These are phyloP conservation scores for Ariopsis seemanni DNA, from an alignment of 2,113 vertebrate species.

Conservation along the genomic window DNA sequence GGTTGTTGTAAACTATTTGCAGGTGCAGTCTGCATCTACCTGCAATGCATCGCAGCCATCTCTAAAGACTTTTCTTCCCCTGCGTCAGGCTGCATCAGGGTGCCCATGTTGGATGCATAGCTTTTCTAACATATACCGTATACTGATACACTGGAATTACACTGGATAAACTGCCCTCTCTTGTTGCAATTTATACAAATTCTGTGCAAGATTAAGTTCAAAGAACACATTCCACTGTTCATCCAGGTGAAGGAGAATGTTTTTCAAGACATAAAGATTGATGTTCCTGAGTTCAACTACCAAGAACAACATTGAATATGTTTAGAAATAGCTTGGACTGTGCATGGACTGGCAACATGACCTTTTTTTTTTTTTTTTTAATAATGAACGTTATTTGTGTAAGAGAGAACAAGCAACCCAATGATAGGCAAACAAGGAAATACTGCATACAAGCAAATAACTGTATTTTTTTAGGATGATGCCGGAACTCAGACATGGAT, in stretches of 20 bases:
- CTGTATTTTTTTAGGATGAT: not conserved
- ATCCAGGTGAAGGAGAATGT: not conserved
- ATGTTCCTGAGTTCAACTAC: too few relatives aligned
- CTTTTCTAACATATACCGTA: too few relatives aligned
- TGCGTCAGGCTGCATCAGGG: not conserved
- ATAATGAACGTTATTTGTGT: not conserved
- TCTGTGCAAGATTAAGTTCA: not conserved
- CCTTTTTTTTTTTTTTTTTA: not conserved
- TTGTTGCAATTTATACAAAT: not conserved
- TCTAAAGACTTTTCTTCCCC: too few relatives aligned
- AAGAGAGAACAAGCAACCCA: not conserved
- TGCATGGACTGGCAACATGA: not conserved
- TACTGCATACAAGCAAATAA: not conserved
- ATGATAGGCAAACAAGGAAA: not conserved
- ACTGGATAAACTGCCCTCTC: not conserved
- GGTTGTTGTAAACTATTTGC: too few relatives aligned
- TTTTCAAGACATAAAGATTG: too few relatives aligned
- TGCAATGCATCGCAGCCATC: too few relatives aligned
- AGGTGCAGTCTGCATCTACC: too few relatives aligned
- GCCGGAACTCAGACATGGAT: not conserved
- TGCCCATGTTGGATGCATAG: too few relatives aligned
- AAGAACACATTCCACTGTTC: not conserved
- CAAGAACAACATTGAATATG: not conserved
- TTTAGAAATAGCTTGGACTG: not conserved
- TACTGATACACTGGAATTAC: not conserved